phyloP scores from a whole-genome alignment of 23 tunicate genomes.

The Clavelina lepadiformis region DNA sequence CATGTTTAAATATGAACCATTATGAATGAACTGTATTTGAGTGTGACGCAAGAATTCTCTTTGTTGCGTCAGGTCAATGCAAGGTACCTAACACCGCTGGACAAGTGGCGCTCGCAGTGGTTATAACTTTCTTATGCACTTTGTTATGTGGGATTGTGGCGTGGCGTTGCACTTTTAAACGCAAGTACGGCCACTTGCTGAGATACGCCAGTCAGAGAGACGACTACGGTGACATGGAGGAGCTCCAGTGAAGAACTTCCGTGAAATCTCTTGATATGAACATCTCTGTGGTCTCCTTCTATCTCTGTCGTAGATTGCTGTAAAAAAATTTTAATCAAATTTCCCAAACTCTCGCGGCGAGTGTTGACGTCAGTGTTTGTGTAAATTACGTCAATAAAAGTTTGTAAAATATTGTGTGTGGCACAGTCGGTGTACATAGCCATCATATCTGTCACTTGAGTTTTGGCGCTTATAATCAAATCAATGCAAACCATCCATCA shows the following conservation, averaged over 20 bases:
- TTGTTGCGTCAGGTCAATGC: neutral
- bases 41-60: neutral
- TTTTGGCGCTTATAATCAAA: too few species aligned
- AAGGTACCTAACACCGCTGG: constrained; percentile 9
- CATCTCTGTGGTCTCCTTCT: too few species aligned
- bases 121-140: constrained; percentile 36
- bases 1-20: neutral
- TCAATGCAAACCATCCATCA: too few species aligned
- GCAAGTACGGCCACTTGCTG: constrained; percentile 34
- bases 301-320: too few species aligned
- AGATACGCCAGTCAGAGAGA: constrained; percentile 29
- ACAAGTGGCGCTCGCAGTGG: constrained; percentile 13
- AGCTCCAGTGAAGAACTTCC: constrained; percentile 17
- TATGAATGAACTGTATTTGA: neutral
- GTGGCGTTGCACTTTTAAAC: constrained; percentile 34
- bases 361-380: too few species aligned
- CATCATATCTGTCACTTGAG: too few species aligned
- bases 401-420: too few species aligned
- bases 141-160: constrained; percentile 11
- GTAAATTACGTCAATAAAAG: too few species aligned
- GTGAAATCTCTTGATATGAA: too few species aligned
- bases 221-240: constrained; percentile 31
- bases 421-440: too few species aligned
- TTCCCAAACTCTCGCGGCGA: too few species aligned
- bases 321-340: too few species aligned